phyloP scores from a whole-genome alignment of 2,797 vertebrate genomes.

The Simalia tracyae region DNA sequence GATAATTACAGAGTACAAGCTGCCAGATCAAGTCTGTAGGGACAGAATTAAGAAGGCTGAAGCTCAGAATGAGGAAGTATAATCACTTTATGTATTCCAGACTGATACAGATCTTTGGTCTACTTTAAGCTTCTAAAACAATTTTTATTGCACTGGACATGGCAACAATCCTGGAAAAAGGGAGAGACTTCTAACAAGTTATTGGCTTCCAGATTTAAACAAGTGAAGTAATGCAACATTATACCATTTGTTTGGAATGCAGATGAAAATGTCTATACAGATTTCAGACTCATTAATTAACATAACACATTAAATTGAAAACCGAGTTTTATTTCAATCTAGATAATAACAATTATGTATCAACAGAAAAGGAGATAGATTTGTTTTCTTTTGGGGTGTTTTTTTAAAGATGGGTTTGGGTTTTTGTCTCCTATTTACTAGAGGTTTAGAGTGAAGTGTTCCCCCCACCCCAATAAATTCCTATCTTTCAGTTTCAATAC shows the following conservation, averaged over 20 bases:
- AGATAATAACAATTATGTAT: background rate
- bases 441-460: background rate
- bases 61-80: background rate
- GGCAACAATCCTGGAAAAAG: background rate
- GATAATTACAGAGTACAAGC: background rate
- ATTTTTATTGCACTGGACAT: background rate
- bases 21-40: background rate
- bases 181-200: background rate
- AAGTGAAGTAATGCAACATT: background rate
- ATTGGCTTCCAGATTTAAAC: background rate
- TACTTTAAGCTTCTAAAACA: background rate
- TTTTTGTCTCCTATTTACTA: background rate
- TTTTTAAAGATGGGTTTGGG: background rate
- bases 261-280: background rate
- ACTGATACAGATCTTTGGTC: background rate
- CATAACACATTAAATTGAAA: background rate
- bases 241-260: background rate
- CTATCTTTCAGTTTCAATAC: too few species aligned
- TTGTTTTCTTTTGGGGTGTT: background rate
- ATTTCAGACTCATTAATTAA: background rate
- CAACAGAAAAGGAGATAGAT: background rate
- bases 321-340: background rate
- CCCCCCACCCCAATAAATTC: too few species aligned
- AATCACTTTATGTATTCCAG: background rate
- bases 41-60: background rate